These are phyloP conservation scores for Abrostola tripartita DNA, from an alignment of 2,888 invertebrate species.

Conservation along the genomic window DNA sequence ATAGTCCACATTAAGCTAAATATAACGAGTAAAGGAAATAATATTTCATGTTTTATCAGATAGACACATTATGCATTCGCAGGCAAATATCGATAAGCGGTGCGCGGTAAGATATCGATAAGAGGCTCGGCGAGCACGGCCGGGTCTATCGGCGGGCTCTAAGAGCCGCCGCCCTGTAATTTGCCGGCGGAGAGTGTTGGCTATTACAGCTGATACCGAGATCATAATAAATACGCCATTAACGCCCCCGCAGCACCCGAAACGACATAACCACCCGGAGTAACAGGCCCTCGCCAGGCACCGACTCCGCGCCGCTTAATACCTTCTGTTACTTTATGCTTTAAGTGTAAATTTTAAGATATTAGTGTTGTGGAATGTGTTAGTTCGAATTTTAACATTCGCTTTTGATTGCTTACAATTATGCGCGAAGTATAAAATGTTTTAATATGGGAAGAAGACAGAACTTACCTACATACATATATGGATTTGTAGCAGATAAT, in stretches of 20 bases:
- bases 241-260: conserved; percentile 87
- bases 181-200: conserved; percentile 88
- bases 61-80: conserved; percentile 71
- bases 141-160: conserved; percentile 78
- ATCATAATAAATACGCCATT: conserved; percentile 89
- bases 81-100: conserved; percentile 75
- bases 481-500: neutral
- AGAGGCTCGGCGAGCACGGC: conserved; percentile 63
- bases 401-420: conserved; percentile 53
- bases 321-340: conserved; percentile 35
- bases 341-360: conserved; percentile 72
- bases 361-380: conserved; percentile 66
- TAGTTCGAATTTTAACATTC: conserved; percentile 50
- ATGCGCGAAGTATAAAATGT: conserved; percentile 41
- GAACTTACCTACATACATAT: neutral
- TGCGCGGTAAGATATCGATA: conserved; percentile 77
- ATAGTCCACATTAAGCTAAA: conserved; percentile 56
- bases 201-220: conserved; percentile 87
- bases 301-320: conserved; percentile 38
- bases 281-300: conserved; percentile 31
- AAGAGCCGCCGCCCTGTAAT: conserved; percentile 87
- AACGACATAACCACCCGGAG: conserved; percentile 79
- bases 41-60: conserved; percentile 75
- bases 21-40: conserved; percentile 68
- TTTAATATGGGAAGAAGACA: conserved; percentile 36